Base-by-base conservation (phyloP, 2,113 vertebrate species). In the Passer domesticus region DNA sequence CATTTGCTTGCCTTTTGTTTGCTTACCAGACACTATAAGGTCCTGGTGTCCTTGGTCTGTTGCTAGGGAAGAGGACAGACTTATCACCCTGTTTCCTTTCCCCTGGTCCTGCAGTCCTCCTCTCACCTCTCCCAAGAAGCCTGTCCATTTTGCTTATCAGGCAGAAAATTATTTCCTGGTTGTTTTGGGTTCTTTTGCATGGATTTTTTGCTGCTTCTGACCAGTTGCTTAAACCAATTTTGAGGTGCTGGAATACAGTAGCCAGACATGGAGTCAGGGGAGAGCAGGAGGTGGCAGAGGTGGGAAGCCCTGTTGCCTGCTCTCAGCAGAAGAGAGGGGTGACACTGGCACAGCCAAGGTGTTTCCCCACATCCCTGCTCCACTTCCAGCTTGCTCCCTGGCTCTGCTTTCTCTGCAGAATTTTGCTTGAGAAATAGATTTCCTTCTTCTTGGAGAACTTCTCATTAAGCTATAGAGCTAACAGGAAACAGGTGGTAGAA, bases 381-480 rank as follows among this genome's bases (percentile, higher is more conserved):
- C 7, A 7, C 39, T 46, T 31, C 35, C 23, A 6, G n/a, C 15
- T n/a, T 0, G 0, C 28, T 81, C 35, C 49, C 23, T 50, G 23
- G n/a, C 64, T 10, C 12, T 53, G 28, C 28, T 56, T 2, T 1
- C 16, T 75, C 27, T 49, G 8, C 62, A 35, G 24, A 22, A 13
- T 18, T 33, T 68, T 0, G 0, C 56, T 73, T 28, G 41, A 56
- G 53, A 81, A 86, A n/a, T 5, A 0, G 0, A 3, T 83, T 92
- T 83, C 16, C 14, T 33, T 28, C 17, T 31, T 73, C 18, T 46
- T 59, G 10, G 33, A 73, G 35, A 64, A 62, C 14, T 52, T 83
- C 49, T 88, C 27, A 31, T 64, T 82, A 33, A 55, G 27, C n/a
- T 90, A 1, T 16, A 22, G 27, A 37, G 41, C 11, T 72, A 44